phyloP scores from a whole-genome alignment of 2,797 vertebrate species.

The Leuciscus waleckii region DNA sequence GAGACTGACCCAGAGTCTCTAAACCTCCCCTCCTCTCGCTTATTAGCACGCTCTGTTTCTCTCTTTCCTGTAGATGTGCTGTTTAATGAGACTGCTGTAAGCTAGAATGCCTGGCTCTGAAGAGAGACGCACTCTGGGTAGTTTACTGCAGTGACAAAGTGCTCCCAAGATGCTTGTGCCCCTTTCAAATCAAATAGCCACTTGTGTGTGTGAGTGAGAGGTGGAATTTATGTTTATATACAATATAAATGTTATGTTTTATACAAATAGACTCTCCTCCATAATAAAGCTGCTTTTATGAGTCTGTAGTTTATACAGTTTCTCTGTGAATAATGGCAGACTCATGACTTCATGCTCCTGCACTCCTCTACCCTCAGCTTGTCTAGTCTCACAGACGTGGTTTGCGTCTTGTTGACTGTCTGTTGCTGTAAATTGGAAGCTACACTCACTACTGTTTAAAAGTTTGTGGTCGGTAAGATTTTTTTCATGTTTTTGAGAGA shows the following conservation, averaged over 20 bases:
- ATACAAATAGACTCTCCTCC: constrained; percentile 34
- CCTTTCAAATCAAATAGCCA: constrained; percentile 13
- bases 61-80: constrained; percentile 51
- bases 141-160: constrained; percentile 56
- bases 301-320: constrained; percentile 13
- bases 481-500: background rate
- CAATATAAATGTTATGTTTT: constrained; percentile 22
- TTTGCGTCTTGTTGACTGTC: background rate
- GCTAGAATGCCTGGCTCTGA: constrained; percentile 16
- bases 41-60: constrained; percentile 56
- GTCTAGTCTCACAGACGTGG: background rate
- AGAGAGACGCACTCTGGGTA: constrained; percentile 50
- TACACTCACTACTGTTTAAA: background rate
- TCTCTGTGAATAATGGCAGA: constrained; percentile 1
- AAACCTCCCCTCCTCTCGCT: constrained; percentile 49
- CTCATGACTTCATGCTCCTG: background rate
- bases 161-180: constrained; percentile 38
- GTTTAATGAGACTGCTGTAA: constrained; percentile 43
- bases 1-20: constrained; percentile 37
- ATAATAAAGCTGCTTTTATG: constrained; percentile 25
- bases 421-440: background rate
- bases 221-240: constrained; percentile 33
- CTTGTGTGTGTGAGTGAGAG: constrained; percentile 22
- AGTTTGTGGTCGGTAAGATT: background rate
- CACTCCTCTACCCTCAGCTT: background rate